These are phyloP conservation scores for Tipula lateralis DNA, from an alignment of 2,888 invertebrate genomes.

Conservation along the genomic window DNA sequence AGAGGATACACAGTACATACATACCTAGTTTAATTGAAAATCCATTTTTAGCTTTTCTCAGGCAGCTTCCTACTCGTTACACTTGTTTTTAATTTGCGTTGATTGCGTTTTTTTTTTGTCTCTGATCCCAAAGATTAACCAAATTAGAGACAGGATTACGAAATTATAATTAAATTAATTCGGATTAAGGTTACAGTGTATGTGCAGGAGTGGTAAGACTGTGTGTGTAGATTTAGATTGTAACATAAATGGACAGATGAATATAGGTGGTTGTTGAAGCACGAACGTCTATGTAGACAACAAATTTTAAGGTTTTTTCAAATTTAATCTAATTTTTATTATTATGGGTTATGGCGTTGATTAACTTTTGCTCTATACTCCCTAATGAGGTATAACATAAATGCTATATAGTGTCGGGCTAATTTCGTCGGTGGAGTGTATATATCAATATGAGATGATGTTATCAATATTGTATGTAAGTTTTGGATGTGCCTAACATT, in stretches of 20 bases:
- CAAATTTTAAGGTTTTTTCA: not conserved
- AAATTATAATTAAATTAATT: not conserved
- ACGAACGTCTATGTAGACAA: not conserved
- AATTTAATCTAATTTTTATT: not conserved
- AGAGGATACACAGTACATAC: not conserved
- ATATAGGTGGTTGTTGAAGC: not conserved
- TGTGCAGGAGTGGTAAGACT: not conserved
- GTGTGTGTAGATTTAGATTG: not conserved
- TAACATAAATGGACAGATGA: not conserved
- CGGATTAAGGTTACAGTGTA: not conserved
- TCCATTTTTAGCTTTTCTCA: too few species aligned
- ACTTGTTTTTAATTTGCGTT: too few species aligned
- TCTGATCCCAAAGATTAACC: not conserved
- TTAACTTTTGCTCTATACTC: not conserved
- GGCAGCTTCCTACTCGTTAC: too few species aligned
- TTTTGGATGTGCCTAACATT: too few species aligned
- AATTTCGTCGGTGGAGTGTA: not conserved
- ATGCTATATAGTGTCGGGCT: not conserved
- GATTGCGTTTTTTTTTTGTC: not conserved
- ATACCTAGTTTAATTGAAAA: not conserved
- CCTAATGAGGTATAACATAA: not conserved
- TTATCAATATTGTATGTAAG: too few species aligned
- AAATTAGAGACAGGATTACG: not conserved
- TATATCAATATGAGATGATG: too few species aligned
- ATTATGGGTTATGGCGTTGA: not conserved